Evolutionary conservation across 2,888 invertebrate species (phyloP), one percentile per base, ranked within the genome.

Genomic region (Tholera decimalis): DNA sequence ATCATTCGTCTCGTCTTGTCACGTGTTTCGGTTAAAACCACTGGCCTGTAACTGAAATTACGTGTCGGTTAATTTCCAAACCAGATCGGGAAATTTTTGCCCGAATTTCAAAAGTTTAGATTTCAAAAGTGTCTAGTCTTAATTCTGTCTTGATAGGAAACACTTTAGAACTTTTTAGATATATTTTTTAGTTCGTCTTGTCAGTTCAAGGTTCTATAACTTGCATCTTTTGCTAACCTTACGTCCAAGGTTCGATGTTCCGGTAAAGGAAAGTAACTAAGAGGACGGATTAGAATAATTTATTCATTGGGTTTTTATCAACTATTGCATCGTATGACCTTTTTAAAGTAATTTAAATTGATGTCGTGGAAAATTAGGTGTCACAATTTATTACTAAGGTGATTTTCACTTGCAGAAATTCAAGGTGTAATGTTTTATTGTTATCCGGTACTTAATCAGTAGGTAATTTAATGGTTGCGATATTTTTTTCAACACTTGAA

Each of bases 141-240:
- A 24, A 60, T 44, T 46, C 6, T 26, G 7, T 47, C 46, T 58
- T 41, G 22, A 37, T 50, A 20, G 33, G 35, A 30, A 56, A 58
- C 24, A 41, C 15, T 24, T 22, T 24, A 9, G 28, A 3, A 1
- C 11, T 39, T 43, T 73, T 37, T 43, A 0, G 1, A 3, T 0
- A 22, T 13, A n/a, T 28, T 55, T 60, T 37, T 24, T 33, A 3
- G 8, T 30, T 24, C 4, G 13, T 55, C 37, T 55, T 59, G 51
- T 63, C 44, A 33, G 20, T 68, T 72, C 76, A 81, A 81, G 79
- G 37, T 37, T 11, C 6, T n/a, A n/a, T n/a, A n/a, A n/a, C n/a
- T 46, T 53, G 11, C 3, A 18, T 46, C 64, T 75, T 66, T 72
- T 59, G 7, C 1, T 43, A 26, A 33, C 53, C 41, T 35, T 47